Conservation (phyloP, 1,140 invertebrate species). For the Wasmannia auropunctata region DNA sequence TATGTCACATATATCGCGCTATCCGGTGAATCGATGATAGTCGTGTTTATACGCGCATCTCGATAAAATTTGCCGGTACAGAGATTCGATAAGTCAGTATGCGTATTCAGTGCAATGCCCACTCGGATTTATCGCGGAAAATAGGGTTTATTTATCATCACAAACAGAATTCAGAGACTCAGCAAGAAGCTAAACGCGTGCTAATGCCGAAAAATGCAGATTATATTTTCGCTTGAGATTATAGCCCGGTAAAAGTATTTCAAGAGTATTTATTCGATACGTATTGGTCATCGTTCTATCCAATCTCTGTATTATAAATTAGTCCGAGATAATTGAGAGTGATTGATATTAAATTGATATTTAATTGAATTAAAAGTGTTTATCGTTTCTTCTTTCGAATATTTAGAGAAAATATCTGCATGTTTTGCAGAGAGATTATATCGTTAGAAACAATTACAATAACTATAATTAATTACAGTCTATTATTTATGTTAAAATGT, state of each 20-base stretch:
- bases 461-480: neutral
- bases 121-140: neutral
- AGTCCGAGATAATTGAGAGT: neutral
- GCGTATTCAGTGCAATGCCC: neutral
- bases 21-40: constrained; percentile 2
- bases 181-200: neutral
- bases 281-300: neutral
- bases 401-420: neutral
- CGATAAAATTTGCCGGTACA: constrained; percentile 1
- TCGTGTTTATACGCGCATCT: neutral
- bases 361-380: neutral
- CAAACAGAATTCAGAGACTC: neutral
- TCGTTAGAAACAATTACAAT: neutral
- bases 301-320: neutral
- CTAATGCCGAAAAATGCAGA: neutral
- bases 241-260: neutral
- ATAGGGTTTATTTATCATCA: constrained; percentile 6
- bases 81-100: neutral
- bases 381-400: neutral
- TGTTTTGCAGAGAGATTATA: neutral
- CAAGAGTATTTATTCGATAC: neutral
- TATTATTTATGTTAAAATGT: neutral
- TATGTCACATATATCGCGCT: constrained; percentile 27
- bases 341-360: neutral
- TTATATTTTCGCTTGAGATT: neutral